phyloP scores from a whole-genome alignment of 2,888 invertebrate species.

The Apomyelois bistriatella region DNA sequence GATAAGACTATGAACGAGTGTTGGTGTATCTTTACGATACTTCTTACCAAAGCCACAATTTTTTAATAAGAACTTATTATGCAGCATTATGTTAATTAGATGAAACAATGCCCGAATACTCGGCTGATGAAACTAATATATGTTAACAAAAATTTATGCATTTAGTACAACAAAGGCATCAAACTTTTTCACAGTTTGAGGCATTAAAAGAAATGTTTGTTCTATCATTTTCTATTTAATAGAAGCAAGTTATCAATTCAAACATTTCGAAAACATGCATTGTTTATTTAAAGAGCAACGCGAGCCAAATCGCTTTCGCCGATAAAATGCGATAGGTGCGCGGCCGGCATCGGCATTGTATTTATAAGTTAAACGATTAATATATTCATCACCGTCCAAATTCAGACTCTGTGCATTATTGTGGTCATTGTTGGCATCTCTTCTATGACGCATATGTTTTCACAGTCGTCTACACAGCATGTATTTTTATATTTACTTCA shows the following conservation, averaged over 20 bases:
- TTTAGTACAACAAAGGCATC: no score
- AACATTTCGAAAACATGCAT: slow-evolving; percentile 35
- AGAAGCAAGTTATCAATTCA: slow-evolving; percentile 29
- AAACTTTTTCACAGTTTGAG: no score
- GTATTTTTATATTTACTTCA: neutral
- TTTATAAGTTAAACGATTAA: slow-evolving; percentile 26
- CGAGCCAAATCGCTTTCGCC: slow-evolving; percentile 70
- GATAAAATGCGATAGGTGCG: slow-evolving; percentile 37
- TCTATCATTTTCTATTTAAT: slow-evolving; percentile 20
- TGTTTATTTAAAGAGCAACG: slow-evolving; percentile 59
- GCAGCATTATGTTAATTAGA: no score
- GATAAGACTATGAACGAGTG: no score
- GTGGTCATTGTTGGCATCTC: slow-evolving; percentile 19
- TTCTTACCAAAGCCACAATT: no score
- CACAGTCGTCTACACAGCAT: neutral
- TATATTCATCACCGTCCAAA: slow-evolving; percentile 17
- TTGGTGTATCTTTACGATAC: no score
- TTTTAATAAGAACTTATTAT: no score
- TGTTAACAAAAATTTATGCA: no score
- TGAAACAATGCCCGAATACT: no score
- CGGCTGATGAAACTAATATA: no score
- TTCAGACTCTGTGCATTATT: slow-evolving; percentile 2
- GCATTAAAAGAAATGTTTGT: neutral
- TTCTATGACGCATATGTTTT: neutral
- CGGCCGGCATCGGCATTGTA: slow-evolving; percentile 12